Percentiles rank a stretch among this genome's conserved stretches.
Evolutionary conservation across 2,888 invertebrate genomes (phyloP).

Genomic region (Galeruca laticollis): DNA sequence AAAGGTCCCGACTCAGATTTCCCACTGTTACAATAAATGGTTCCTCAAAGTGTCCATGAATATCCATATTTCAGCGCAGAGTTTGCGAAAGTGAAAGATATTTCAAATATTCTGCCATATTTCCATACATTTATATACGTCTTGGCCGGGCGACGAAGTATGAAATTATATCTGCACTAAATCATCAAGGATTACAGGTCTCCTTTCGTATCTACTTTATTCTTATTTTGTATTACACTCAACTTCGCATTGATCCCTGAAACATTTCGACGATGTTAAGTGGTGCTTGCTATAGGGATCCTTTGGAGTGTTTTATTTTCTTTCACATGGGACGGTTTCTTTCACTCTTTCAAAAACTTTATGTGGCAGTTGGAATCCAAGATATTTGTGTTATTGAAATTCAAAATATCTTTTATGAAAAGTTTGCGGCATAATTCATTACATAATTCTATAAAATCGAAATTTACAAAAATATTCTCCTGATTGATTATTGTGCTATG

Average conservation of each 20-base stretch:
- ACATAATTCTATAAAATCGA: too few relatives aligned
- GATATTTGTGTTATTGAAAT: not conserved
- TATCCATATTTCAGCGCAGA: constrained; percentile 52
- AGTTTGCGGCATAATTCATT: too few relatives aligned
- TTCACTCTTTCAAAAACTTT: not conserved
- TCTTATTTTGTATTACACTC: constrained; percentile 40
- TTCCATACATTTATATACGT: constrained; percentile 60
- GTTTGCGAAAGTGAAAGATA: constrained; percentile 52
- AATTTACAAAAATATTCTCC: too few relatives aligned
- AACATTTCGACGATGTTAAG: constrained; percentile 25
- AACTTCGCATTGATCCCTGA: constrained; percentile 35
- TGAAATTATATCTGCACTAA: constrained; percentile 54
- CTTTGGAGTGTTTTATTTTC: constrained; percentile 23
- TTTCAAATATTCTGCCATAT: constrained; percentile 57
- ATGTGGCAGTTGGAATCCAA: too few relatives aligned
- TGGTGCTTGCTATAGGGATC: constrained; percentile 24
- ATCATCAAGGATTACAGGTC: constrained; percentile 54
- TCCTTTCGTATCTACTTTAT: constrained; percentile 27
- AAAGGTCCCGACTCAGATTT: constrained; percentile 32
- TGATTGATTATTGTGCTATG: too few relatives aligned
- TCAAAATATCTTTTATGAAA: too few relatives aligned
- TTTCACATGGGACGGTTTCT: not conserved
- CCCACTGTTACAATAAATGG: constrained; percentile 29
- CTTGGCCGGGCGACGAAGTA: constrained; percentile 51
- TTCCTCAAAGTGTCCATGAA: constrained; percentile 36